Percentiles rank a stretch among this genome's conserved stretches.
Conservation (phyloP, 2,888 invertebrate genomes). For the Hybos culiciformis region DNA sequence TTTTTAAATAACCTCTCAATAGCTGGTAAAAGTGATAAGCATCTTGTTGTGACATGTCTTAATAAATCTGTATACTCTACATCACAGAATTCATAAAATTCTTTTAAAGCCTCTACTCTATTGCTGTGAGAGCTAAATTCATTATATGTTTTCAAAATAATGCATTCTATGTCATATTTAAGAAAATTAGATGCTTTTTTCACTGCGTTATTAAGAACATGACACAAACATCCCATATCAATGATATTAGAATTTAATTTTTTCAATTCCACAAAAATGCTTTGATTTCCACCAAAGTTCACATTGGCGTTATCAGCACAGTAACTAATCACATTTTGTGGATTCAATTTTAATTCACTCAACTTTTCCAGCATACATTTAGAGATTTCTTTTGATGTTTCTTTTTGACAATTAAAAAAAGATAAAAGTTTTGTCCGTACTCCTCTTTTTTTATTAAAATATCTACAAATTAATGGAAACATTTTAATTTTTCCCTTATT, state of each 20-base stretch:
- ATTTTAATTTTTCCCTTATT: slow-evolving; percentile 6
- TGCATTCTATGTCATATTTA: slow-evolving; percentile 10
- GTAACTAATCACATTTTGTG: slow-evolving; percentile 7
- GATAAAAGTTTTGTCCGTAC: slow-evolving; percentile 2
- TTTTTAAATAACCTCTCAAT: slow-evolving; percentile 9
- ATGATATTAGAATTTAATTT: slow-evolving; percentile 4
- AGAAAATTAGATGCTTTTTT: slow-evolving; percentile 6
- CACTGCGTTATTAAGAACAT: slow-evolving; percentile 8
- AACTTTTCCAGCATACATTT: slow-evolving; percentile 6
- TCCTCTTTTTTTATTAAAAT: slow-evolving; percentile 1
- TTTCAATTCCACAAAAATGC: slow-evolving; percentile 10
- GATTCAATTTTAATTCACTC: not conserved
- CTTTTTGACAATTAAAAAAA: slow-evolving; percentile 3
- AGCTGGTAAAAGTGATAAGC: slow-evolving; percentile 9
- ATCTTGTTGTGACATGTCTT: slow-evolving; percentile 10
- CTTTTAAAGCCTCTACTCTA: slow-evolving; percentile 5
- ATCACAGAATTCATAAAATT: slow-evolving; percentile 7
- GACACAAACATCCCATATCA: slow-evolving; percentile 2
- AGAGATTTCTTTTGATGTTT: slow-evolving; percentile 7
- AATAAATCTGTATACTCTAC: slow-evolving; percentile 10
- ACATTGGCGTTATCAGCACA: slow-evolving; percentile 12
- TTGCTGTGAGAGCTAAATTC: slow-evolving; percentile 7
- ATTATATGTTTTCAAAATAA: slow-evolving; percentile 9
- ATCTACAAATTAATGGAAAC: not conserved
- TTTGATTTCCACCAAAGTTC: slow-evolving; percentile 10